Evolutionary conservation across 2,113 vertebrate genomes (phyloP).

Genomic region (Leucopternis melanops): DNA sequence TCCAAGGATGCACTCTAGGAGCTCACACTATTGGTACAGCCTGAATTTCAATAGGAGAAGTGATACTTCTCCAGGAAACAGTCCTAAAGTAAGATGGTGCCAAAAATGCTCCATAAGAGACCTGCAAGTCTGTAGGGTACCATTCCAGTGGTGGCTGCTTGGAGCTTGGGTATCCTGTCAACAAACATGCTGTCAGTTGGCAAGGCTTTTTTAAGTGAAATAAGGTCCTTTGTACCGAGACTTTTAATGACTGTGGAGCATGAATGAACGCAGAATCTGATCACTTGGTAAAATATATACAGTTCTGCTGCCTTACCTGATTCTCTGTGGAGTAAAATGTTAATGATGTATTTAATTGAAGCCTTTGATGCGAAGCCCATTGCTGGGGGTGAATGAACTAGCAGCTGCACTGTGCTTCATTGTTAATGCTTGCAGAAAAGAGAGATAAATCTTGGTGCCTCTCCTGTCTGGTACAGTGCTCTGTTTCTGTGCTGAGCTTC

Average conservation of each 20-base stretch:
- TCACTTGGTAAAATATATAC: not conserved
- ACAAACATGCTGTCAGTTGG: not conserved
- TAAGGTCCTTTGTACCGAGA: not conserved
- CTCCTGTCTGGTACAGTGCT: not conserved
- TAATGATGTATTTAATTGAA: conserved; percentile 38
- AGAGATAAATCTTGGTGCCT: not conserved
- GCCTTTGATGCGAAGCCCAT: not conserved
- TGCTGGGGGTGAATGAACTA: not conserved
- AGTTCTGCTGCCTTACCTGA: not conserved
- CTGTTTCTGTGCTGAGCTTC: not conserved
- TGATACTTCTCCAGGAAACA: not conserved
- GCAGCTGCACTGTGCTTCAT: not conserved
- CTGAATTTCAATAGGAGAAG: not conserved
- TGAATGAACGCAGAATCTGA: not conserved
- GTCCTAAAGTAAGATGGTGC: not conserved
- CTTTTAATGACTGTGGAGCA: not conserved
- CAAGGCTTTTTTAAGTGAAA: not conserved
- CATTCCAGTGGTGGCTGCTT: not conserved
- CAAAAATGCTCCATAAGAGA: not conserved
- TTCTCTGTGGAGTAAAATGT: not conserved
- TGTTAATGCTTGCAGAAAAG: not conserved
- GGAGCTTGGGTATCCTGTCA: not conserved
- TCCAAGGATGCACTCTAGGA: not conserved
- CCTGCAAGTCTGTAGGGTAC: not conserved
- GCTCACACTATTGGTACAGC: fast-evolving